Conservation (phyloP, 2,797 vertebrate species). For the Erpetoichthys calabaricus region DNA sequence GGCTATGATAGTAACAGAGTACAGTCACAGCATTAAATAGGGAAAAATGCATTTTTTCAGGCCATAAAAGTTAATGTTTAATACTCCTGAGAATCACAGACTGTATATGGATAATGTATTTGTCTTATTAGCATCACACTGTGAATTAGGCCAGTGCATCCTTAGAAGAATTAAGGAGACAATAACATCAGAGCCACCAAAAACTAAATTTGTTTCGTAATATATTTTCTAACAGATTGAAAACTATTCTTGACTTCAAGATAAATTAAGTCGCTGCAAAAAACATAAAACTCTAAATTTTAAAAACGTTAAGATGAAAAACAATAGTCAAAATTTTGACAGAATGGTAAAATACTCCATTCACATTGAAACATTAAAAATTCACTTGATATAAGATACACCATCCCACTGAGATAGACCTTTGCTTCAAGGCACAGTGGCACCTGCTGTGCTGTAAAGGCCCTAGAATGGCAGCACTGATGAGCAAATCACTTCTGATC, state of each 20-base stretch:
- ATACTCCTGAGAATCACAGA: too few species aligned
- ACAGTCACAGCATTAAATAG: too few species aligned
- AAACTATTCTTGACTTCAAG: background rate
- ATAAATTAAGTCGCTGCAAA: conserved; percentile 1
- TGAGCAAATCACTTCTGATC: background rate
- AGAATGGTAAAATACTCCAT: background rate
- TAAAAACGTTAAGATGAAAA: background rate
- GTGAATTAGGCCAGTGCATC: background rate
- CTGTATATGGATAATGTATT: too few species aligned
- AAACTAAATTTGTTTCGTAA: background rate
- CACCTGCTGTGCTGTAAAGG: background rate
- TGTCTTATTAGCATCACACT: too few species aligned
- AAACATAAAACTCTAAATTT: conserved; percentile 4
- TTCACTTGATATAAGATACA: conserved; percentile 10
- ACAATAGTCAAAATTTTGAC: background rate
- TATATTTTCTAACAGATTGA: background rate
- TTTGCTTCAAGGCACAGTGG: background rate
- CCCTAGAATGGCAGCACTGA: background rate
- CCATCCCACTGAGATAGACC: background rate
- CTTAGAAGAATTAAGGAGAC: background rate
- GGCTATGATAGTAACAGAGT: too few species aligned
- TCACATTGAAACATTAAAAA: conserved; percentile 16
- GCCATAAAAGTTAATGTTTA: too few species aligned
- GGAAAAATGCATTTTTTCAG: too few species aligned
- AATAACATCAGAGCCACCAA: background rate